Evolutionary conservation across 2,888 invertebrate genomes (phyloP).

Genomic region (Euplexia lucipara): DNA sequence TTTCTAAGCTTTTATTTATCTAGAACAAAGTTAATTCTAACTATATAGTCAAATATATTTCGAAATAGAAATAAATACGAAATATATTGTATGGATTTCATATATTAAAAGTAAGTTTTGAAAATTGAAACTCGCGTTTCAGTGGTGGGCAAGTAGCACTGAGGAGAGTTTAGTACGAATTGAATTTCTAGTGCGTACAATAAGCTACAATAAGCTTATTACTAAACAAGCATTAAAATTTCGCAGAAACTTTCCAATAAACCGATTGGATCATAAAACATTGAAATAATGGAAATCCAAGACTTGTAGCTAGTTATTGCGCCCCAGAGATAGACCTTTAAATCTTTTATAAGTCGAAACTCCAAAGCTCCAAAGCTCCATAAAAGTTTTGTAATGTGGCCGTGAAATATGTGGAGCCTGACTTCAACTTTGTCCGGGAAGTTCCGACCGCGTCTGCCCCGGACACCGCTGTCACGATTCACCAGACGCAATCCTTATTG

Average conservation of each 20-base stretch:
- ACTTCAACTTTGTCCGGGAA: constrained; percentile 61
- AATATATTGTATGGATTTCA: too few relatives aligned
- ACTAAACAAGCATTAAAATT: not conserved
- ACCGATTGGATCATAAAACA: constrained; percentile 31
- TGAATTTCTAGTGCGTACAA: not conserved
- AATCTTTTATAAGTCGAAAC: constrained; percentile 63
- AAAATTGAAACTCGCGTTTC: too few relatives aligned
- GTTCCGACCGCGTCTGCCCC: constrained; percentile 63
- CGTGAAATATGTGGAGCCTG: constrained; percentile 71
- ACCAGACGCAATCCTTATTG: constrained; percentile 66
- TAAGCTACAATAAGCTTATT: constrained; percentile 6
- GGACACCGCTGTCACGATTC: constrained; percentile 62
- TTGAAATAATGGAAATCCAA: constrained; percentile 34
- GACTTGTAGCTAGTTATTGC: constrained; percentile 37
- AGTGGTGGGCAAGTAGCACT: too few relatives aligned
- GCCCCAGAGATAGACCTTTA: constrained; percentile 51
- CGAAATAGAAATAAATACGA: too few relatives aligned
- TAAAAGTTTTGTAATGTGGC: constrained; percentile 73
- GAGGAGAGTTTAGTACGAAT: too few relatives aligned
- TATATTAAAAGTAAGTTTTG: too few relatives aligned
- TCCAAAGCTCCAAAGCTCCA: constrained; percentile 61
- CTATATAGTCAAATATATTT: too few relatives aligned
- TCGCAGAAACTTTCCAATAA: constrained; percentile 6
- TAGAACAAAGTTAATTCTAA: too few relatives aligned
- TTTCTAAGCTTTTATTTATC: too few relatives aligned